Base-by-base conservation (phyloP, 2,797 vertebrate species). In the Melopsittacus undulatus region DNA sequence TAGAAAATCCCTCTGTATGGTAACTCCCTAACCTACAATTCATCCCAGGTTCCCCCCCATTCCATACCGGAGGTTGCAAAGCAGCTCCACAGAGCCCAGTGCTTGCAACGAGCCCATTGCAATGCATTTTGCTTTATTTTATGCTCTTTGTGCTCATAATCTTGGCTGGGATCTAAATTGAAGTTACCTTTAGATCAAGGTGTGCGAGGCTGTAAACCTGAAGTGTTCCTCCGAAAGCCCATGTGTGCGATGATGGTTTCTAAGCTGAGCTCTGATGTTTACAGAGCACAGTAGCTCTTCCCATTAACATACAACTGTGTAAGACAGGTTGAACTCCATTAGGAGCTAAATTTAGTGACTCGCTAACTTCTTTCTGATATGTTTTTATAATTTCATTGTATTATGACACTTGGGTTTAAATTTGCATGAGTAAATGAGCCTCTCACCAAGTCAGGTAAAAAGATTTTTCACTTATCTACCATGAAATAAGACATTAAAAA, bases 361-460 rank as follows among this genome's bases (percentile, higher is more conserved):
- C 66, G 52, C 82, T 97, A 46, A 93, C 89, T 97, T 94, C 96
- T 94, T 93, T 93, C 86, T 87, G 91, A 88, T 96, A 83, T 96
- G 77, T 95, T 97, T 97, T 95, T 94, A 90, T 96, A 94, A 97
- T 94, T 80, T 95, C 92, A 76, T 95, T 97, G 92, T 95, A 97
- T 97, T 95, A 96, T 97, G 96, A 96, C 96, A 96, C 89, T 96
- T 90, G 86, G 64, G 95, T 97, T 97, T 90, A 94, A 83, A 96
- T 96, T 97, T 96, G 70, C 94, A 93, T 94, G 95, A 84, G 83
- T 94, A 91, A 97, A 96, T 96, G 92, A 96, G 74, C 93, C 88
- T 96, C 89, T 95, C 84, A 74, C 78, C 66, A 96, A 96, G 89
- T 95, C 93, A 92, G 90, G 95, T 95, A 89, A 83, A 94, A 94